phyloP scores from a whole-genome alignment of 2,888 invertebrate species.

The Spodoptera exigua region DNA sequence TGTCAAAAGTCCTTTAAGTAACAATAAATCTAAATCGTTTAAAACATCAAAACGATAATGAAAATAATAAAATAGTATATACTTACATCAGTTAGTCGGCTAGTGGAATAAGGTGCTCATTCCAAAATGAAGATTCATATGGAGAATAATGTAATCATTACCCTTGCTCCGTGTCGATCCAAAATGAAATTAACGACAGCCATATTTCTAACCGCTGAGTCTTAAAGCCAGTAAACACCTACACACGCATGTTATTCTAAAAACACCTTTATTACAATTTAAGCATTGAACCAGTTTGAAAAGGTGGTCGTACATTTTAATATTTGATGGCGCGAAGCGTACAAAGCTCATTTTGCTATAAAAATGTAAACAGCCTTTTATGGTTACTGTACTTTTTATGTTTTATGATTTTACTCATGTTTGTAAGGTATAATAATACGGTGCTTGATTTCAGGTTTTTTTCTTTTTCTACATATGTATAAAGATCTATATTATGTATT shows the following conservation, averaged over 20 bases:
- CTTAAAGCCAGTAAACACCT: too few relatives aligned
- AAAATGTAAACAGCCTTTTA: slow-evolving; percentile 52
- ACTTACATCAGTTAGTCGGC: too few relatives aligned
- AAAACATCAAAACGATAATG: too few relatives aligned
- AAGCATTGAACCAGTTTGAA: slow-evolving; percentile 14
- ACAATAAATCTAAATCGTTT: too few relatives aligned
- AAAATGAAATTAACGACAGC: too few relatives aligned
- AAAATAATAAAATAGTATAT: too few relatives aligned
- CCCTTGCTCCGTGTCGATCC: too few relatives aligned
- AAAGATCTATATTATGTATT: not conserved
- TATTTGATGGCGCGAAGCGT: slow-evolving; percentile 36
- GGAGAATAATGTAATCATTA: too few relatives aligned
- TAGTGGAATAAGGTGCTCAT: too few relatives aligned
- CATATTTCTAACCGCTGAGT: too few relatives aligned
- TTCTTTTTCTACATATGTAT: not conserved
- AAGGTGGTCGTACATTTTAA: slow-evolving; percentile 31
- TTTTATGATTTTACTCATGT: slow-evolving; percentile 46
- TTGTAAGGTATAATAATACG: slow-evolving; percentile 16
- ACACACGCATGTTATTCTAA: not conserved
- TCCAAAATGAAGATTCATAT: too few relatives aligned
- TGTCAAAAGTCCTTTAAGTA: too few relatives aligned
- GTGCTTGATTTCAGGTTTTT: slow-evolving; percentile 11
- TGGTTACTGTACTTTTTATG: slow-evolving; percentile 29
- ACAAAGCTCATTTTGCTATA: slow-evolving; percentile 48
- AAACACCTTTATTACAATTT: slow-evolving; percentile 12